Evolutionary conservation across 1,140 invertebrate species (phyloP).

Genomic region (Ylistrum balloti): DNA sequence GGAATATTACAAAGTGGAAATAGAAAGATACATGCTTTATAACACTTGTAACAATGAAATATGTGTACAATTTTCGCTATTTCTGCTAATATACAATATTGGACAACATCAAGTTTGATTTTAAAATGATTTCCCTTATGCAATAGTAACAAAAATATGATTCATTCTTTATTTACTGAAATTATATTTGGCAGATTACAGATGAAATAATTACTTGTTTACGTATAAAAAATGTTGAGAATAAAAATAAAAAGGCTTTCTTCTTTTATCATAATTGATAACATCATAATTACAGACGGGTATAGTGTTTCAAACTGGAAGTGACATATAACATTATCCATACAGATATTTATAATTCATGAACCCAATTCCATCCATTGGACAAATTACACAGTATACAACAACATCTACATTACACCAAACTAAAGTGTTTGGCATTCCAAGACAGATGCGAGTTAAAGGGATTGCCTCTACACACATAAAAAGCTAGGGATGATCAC

Average conservation of each 20-base stretch:
- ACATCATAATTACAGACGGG: conserved; percentile 17
- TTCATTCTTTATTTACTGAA: conserved; percentile 43
- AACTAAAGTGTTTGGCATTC: conserved; percentile 3
- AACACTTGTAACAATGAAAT: conserved; percentile 44
- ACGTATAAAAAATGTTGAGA: conserved; percentile 39
- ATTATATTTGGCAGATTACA: conserved; percentile 46
- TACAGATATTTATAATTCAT: conserved; percentile 46
- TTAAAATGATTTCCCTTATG: conserved; percentile 25
- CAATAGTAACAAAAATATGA: conserved; percentile 46
- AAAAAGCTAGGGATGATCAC: background rate
- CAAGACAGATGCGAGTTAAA: background rate
- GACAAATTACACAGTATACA: background rate
- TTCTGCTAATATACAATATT: conserved; percentile 40
- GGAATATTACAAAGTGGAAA: conserved; percentile 41
- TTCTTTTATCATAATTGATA: conserved; percentile 41
- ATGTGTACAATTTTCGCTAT: conserved; percentile 45
- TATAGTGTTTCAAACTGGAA: conserved; percentile 33
- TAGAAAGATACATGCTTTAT: conserved; percentile 19
- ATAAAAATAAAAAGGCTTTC: conserved; percentile 50
- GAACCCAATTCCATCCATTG: conserved; percentile 32
- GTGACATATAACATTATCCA: background rate
- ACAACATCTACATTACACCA: conserved; percentile 1
- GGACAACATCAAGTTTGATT: conserved; percentile 43
- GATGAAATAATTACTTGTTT: conserved; percentile 36
- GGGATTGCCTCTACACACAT: conserved; percentile 2